Conservation (phyloP, 2,797 vertebrate genomes). For the Semaprochilodus insignis region DNA sequence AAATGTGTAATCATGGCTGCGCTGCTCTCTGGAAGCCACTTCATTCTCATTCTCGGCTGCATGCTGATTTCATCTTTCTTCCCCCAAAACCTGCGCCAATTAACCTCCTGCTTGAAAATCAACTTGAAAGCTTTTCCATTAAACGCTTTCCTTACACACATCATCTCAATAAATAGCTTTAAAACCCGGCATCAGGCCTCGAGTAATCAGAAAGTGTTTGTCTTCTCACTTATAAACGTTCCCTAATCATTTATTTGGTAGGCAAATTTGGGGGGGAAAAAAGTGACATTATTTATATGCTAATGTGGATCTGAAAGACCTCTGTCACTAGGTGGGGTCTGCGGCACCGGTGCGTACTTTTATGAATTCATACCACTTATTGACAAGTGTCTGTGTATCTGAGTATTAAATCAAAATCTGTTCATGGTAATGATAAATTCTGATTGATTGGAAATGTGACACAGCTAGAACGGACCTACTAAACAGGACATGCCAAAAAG, state of each 20-base stretch:
- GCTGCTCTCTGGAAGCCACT: slow-evolving; percentile 48
- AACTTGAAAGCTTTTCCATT: slow-evolving; percentile 67
- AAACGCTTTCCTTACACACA: slow-evolving; percentile 51
- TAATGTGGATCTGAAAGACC: slow-evolving; percentile 51
- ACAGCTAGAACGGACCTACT: not conserved
- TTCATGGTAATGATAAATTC: not conserved
- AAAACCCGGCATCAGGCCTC: slow-evolving; percentile 27
- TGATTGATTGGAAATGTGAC: not conserved
- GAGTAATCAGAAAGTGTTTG: slow-evolving; percentile 52
- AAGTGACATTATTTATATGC: slow-evolving; percentile 55
- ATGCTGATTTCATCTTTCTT: slow-evolving; percentile 51
- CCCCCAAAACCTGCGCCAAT: slow-evolving; percentile 51
- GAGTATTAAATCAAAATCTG: not conserved
- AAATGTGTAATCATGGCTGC: slow-evolving; percentile 50
- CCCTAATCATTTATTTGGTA: slow-evolving; percentile 50
- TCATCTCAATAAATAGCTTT: slow-evolving; percentile 59
- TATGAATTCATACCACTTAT: not conserved
- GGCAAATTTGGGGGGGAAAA: slow-evolving; percentile 6
- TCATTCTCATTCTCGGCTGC: slow-evolving; percentile 33
- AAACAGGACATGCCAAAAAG: not conserved
- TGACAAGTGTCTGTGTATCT: not conserved
- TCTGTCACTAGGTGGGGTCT: slow-evolving; percentile 37
- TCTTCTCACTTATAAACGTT: slow-evolving; percentile 30
- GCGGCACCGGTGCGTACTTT: not conserved
- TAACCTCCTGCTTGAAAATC: slow-evolving; percentile 63